A percentile compares a stretch with the other conserved stretches of the same genome.
Conservation (phyloP, 2,888 invertebrate genomes). For the Hirtodrosophila cameraria region DNA sequence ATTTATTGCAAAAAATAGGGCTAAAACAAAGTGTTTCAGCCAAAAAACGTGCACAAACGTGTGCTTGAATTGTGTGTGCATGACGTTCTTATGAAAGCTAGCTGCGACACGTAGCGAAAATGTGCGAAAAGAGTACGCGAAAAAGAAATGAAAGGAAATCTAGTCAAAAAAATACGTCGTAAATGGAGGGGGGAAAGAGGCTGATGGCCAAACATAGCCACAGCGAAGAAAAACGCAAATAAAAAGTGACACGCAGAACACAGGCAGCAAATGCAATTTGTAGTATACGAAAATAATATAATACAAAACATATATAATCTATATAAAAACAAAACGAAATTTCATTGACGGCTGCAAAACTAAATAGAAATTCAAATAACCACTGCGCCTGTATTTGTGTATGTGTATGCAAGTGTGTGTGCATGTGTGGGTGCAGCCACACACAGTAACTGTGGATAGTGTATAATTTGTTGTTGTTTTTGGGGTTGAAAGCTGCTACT, state of each 20-base stretch:
- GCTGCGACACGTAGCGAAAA: slow-evolving; percentile 19
- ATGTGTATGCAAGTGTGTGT: slow-evolving; percentile 32
- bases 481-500: slow-evolving; percentile 76
- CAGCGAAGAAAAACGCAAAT: slow-evolving; percentile 68
- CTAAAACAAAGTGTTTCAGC: slow-evolving; percentile 40
- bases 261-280: slow-evolving; percentile 48
- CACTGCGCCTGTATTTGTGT: slow-evolving; percentile 25
- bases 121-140: slow-evolving; percentile 41
- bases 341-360: slow-evolving; percentile 25
- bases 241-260: slow-evolving; percentile 75
- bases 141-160: slow-evolving; percentile 74
- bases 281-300: slow-evolving; percentile 63
- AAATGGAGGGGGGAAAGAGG: slow-evolving; percentile 59
- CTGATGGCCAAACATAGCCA: slow-evolving; percentile 60
- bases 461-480: slow-evolving; percentile 43
- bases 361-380: slow-evolving; percentile 30
- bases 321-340: slow-evolving; percentile 28
- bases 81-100: slow-evolving; percentile 12
- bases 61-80: slow-evolving; percentile 16
- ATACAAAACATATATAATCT: slow-evolving; percentile 31
- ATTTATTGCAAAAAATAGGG: slow-evolving; percentile 55
- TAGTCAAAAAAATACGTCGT: slow-evolving; percentile 66
- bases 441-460: slow-evolving; percentile 39
- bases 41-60: slow-evolving; percentile 31
- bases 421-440: slow-evolving; percentile 52